Evolutionary conservation across 2,797 vertebrate species (phyloP).

Genomic region (Clarias laeviceps): DNA sequence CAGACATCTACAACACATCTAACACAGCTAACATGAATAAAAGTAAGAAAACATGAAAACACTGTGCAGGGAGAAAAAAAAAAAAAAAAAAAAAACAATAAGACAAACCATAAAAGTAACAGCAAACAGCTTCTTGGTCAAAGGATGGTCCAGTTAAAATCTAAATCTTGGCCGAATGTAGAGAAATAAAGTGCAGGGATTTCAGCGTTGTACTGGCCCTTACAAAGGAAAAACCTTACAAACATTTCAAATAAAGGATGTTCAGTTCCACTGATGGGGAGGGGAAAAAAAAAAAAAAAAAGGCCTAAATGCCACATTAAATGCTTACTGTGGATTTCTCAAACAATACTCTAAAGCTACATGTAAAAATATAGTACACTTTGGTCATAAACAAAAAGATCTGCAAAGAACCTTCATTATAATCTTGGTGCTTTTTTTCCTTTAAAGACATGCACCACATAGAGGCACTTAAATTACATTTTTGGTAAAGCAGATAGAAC

Average conservation of each 20-base stretch:
- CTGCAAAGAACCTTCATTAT: conserved; percentile 61
- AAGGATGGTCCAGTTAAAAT: conserved; percentile 46
- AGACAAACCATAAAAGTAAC: conserved; percentile 27
- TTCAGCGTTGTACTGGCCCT: conserved; percentile 54
- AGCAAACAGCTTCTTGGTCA: conserved; percentile 30
- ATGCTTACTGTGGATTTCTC: conserved; percentile 36
- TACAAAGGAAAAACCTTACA: conserved; percentile 18
- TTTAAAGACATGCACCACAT: conserved; percentile 53
- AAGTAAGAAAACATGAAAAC: conserved; percentile 42
- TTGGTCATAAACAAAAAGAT: conserved; percentile 45
- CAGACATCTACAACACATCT: conserved; percentile 34
- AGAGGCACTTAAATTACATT: conserved; percentile 76
- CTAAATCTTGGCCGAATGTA: conserved; percentile 59
- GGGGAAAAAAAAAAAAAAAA: too few relatives aligned
- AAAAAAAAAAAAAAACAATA: conserved; percentile 33
- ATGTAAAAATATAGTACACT: conserved; percentile 54
- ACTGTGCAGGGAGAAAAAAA: conserved; percentile 37
- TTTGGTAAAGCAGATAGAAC: conserved; percentile 60
- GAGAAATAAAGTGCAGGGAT: conserved; percentile 81
- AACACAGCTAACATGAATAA: conserved; percentile 29
- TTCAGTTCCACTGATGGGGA: conserved; percentile 27
- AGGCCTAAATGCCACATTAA: conserved; percentile 40
- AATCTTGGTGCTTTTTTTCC: conserved; percentile 60
- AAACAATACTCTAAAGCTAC: conserved; percentile 56
- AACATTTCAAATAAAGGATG: conserved; percentile 35